Evolutionary conservation across 2,888 invertebrate genomes (phyloP), one percentile per base, ranked within the genome.

Genomic region (Hydriomena furcata): DNA sequence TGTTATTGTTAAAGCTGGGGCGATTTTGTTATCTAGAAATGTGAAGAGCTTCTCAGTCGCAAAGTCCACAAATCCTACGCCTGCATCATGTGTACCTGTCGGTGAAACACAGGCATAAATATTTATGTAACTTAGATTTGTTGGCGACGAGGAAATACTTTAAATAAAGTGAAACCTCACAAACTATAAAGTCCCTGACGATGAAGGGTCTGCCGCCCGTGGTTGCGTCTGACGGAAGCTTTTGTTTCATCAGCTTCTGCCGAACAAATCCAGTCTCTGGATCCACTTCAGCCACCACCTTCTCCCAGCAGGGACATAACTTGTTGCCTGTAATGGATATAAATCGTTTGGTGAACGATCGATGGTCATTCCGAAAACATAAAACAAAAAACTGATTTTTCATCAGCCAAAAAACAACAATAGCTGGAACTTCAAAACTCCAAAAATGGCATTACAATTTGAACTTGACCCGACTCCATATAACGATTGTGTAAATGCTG

Each of bases 101-200:
- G 24, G 24, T 8, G 31, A 6, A 45, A 7, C 0, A 46, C 12
- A 23, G 6, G n/a, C n/a, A n/a, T n/a, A n/a, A n/a, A n/a, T 17
- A 17, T 17, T 17, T 17, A 17, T 17, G 17, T 17, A 4, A 17
- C 17, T 17, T 17, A 17, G 17, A 17, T 17, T 17, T 17, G 4
- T 17, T 17, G 17, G 17, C 4, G 17, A 17, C 17, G 17, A 17
- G 17, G 17, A 17, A 17, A 17, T 3, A 2, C 17, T 17, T 3
- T 17, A 4, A 17, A 17, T 17, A 4, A 10, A 49, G 5, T 30
- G 3, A 37, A 30, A n/a, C 10, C 91, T 82, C 75, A 94, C 93
- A 84, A 24, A 93, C 69, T 42, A 93, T 73, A 59, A 93, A 93
- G 61, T 92, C 92, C 41, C 91, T 80, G 7, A 92, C 73, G 20